These are phyloP conservation scores for Coreoperca whiteheadi DNA, from an alignment of 2,113 vertebrate species.

Conservation along the genomic window DNA sequence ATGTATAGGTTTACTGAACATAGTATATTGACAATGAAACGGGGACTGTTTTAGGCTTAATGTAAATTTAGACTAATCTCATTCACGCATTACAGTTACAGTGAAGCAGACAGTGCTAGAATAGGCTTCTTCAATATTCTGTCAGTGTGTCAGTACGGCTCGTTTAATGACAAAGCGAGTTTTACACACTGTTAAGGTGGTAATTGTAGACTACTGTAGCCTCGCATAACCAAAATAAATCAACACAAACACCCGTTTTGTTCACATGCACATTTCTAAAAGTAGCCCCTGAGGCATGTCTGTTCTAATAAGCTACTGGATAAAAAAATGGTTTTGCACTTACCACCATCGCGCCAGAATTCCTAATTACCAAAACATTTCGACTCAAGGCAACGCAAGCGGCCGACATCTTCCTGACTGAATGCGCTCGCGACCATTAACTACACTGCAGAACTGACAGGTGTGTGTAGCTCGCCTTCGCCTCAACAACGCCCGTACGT, in stretches of 20 bases:
- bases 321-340: constrained; percentile 28
- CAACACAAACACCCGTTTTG: neutral
- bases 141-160: neutral
- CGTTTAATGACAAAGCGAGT: neutral
- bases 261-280: neutral
- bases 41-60: neutral
- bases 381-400: constrained; percentile 51
- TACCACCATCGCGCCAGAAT: constrained; percentile 63
- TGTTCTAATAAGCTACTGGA: neutral
- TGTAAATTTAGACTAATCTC: neutral
- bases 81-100: neutral
- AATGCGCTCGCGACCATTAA: neutral
- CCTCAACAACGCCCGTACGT: neutral
- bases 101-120: neutral
- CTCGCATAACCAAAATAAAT: neutral
- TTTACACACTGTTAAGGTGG: neutral
- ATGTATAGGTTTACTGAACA: neutral
- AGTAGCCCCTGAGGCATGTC: neutral
- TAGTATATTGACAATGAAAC: neutral
- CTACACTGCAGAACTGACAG: fast-evolving
- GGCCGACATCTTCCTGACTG: constrained; percentile 58
- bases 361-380: constrained; percentile 59
- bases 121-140: neutral
- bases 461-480: neutral
- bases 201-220: neutral